These are phyloP conservation scores for Plagiodera versicolora DNA, from an alignment of 2,888 invertebrate genomes.

Conservation along the genomic window DNA sequence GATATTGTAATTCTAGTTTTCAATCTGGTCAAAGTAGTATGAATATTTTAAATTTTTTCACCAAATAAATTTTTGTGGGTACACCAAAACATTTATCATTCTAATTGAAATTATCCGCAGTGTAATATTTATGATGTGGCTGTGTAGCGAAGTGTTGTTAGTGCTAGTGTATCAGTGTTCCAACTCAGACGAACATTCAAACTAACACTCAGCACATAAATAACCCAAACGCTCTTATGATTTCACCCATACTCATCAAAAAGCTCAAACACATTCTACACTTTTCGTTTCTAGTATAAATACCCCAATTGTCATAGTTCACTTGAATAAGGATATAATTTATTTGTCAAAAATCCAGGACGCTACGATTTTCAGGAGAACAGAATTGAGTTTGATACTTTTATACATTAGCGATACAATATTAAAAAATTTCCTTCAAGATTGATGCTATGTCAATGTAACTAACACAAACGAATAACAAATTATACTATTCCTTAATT, in stretches of 20 bases:
- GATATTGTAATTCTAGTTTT: too few relatives aligned
- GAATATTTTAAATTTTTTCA: too few relatives aligned
- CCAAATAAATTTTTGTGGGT: too few relatives aligned
- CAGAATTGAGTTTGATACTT: too few relatives aligned
- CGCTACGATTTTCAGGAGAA: too few relatives aligned
- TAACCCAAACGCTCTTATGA: constrained; percentile 16
- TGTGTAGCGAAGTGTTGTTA: constrained; percentile 20
- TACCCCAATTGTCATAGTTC: neutral
- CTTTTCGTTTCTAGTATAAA: neutral
- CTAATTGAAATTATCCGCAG: neutral
- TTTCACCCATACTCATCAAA: neutral
- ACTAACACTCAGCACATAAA: constrained; percentile 25
- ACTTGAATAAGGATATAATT: neutral
- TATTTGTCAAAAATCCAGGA: too few relatives aligned
- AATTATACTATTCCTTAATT: neutral
- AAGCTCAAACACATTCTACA: neutral
- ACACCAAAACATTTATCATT: neutral
- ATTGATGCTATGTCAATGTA: too few relatives aligned
- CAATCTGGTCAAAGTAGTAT: too few relatives aligned
- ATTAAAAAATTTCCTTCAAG: too few relatives aligned
- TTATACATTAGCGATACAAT: too few relatives aligned
- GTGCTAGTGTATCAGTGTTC: constrained; percentile 19
- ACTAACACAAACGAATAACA: neutral
- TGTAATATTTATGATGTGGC: neutral
- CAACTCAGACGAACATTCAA: constrained; percentile 16